Conservation (phyloP, 2,113 vertebrate genomes). For the Lophura nycthemera region DNA sequence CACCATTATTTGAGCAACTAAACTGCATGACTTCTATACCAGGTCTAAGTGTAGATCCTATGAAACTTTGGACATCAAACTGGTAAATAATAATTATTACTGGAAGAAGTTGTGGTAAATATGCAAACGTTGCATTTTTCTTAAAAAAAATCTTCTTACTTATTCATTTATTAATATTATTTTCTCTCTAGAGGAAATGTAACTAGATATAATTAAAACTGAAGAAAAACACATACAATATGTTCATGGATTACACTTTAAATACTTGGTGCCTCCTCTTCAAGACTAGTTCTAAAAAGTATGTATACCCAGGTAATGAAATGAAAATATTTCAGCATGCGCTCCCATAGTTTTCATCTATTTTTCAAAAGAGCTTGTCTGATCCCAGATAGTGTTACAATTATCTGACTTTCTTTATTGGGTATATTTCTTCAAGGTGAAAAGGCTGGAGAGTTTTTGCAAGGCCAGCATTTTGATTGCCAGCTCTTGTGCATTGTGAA, state of each 20-base stretch:
- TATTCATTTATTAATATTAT: background rate
- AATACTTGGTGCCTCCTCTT: background rate
- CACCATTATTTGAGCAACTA: background rate
- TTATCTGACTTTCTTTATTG: background rate
- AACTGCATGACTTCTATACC: background rate
- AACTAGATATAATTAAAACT: background rate
- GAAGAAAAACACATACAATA: background rate
- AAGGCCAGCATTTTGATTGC: background rate
- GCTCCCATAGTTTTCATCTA: background rate
- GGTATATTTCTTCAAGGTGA: background rate
- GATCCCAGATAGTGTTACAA: background rate
- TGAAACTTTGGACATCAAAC: background rate
- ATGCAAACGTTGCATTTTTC: background rate
- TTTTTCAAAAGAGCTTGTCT: background rate
- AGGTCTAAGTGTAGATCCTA: background rate
- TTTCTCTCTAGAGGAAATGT: background rate
- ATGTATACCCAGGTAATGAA: background rate
- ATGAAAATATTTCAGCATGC: background rate
- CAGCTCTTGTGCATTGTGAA: background rate
- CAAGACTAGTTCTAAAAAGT: background rate
- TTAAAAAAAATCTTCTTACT: background rate
- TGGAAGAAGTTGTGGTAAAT: background rate
- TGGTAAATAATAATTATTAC: background rate
- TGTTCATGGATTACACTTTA: background rate
- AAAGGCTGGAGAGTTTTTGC: background rate